A percentile compares a stretch with the other conserved stretches of the same genome.
These are phyloP conservation scores for Scaptomyza cyrtandrae DNA, from an alignment of 2,888 invertebrate species.

Conservation along the genomic window DNA sequence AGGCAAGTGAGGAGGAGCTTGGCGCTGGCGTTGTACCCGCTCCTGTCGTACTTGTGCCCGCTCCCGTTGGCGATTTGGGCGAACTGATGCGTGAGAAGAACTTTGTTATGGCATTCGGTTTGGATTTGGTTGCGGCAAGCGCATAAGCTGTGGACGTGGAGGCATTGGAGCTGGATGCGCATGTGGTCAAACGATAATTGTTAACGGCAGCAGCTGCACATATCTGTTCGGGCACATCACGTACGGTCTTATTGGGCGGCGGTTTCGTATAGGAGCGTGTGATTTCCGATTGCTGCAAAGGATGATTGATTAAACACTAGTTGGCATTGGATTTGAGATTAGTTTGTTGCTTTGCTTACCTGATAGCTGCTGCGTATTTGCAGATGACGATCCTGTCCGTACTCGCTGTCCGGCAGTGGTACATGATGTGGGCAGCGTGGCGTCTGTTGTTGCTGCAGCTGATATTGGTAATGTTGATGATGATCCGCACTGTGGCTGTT, in stretches of 20 bases:
- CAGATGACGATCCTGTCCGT: constrained; percentile 87
- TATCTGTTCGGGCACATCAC: constrained; percentile 87
- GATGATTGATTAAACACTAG: neutral
- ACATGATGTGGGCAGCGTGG: constrained; percentile 87
- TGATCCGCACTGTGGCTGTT: constrained; percentile 82
- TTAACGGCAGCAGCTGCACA: constrained; percentile 46
- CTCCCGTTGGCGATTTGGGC: constrained; percentile 83
- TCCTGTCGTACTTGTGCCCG: constrained; percentile 47
- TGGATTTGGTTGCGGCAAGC: constrained; percentile 78
- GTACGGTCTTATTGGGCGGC: constrained; percentile 88
- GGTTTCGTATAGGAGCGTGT: constrained; percentile 88
- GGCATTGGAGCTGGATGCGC: constrained; percentile 42
- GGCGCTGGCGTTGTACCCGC: constrained; percentile 21
- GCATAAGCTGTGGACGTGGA: constrained; percentile 50
- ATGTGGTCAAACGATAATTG: constrained; percentile 43
- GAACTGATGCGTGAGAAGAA: constrained; percentile 84
- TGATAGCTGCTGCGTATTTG: constrained; percentile 88
- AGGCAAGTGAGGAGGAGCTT: constrained; percentile 56
- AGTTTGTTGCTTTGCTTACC: constrained; percentile 79
- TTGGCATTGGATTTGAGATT: accelerated
- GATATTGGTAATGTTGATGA: constrained; percentile 83
- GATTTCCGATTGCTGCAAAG: constrained; percentile 87
- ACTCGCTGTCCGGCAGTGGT: constrained; percentile 88
- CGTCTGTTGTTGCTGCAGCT: constrained; percentile 81
- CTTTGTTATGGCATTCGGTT: constrained; percentile 84